Conservation (phyloP, 2,797 vertebrate genomes). For the Falco rusticolus region DNA sequence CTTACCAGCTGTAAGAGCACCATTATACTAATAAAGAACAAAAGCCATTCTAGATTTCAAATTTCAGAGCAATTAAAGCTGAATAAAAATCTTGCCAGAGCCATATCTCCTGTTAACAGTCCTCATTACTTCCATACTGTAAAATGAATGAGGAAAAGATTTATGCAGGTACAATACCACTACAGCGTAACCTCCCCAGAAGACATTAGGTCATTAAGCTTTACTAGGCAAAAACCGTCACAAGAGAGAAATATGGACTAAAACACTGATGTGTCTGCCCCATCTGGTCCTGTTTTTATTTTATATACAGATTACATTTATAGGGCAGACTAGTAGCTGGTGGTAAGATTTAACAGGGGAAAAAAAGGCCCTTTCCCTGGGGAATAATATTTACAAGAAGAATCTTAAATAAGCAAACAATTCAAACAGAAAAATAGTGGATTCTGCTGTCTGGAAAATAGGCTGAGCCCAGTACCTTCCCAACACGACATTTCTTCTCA, state of each 20-base stretch:
- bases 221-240: neutral
- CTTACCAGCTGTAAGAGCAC: neutral
- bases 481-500: neutral
- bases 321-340: neutral
- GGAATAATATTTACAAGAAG: constrained; percentile 9
- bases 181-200: neutral
- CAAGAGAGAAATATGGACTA: neutral
- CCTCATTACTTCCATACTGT: neutral
- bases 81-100: neutral
- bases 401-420: neutral
- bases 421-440: neutral
- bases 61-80: neutral
- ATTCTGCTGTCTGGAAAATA: neutral
- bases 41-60: neutral
- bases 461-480: neutral
- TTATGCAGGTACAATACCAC: neutral
- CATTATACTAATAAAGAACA: neutral
- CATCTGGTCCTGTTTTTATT: neutral
- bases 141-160: neutral
- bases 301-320: constrained; percentile 6
- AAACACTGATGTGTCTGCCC: neutral
- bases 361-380: neutral
- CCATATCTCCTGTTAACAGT: neutral
- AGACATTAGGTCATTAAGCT: neutral
- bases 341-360: neutral